These are phyloP conservation scores for Jacana jacana DNA, from an alignment of 2,113 vertebrate species.

Conservation along the genomic window DNA sequence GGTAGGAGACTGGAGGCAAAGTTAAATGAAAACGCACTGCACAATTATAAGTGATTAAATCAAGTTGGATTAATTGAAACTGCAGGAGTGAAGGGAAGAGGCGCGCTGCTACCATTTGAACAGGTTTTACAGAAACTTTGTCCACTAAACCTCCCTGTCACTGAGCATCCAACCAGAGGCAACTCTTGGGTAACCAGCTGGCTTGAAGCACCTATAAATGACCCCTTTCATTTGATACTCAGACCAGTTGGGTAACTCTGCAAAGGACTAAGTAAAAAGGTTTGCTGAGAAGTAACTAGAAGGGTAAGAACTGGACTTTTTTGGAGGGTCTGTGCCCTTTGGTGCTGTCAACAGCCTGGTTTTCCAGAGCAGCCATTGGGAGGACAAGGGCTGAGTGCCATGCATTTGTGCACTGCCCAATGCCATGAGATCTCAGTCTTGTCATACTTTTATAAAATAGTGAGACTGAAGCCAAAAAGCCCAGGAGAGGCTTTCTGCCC, in stretches of 20 bases:
- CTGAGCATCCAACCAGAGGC: not conserved
- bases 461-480: not conserved
- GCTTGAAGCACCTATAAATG: not conserved
- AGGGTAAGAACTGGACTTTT: not conserved
- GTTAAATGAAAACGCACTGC: not conserved
- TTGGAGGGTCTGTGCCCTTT: not conserved
- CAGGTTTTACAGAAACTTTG: not conserved
- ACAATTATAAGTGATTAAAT: constrained; percentile 28
- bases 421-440: not conserved
- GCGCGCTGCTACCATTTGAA: not conserved
- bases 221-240: not conserved
- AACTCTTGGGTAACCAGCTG: not conserved
- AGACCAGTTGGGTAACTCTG: not conserved
- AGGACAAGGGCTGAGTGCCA: not conserved
- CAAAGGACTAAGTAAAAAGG: not conserved
- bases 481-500: not conserved
- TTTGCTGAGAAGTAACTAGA: not conserved
- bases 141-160: not conserved
- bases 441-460: not conserved
- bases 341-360: not conserved
- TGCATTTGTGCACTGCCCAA: not conserved
- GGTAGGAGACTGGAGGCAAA: constrained; percentile 6
- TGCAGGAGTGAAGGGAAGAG: not conserved
- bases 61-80: not conserved
- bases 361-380: not conserved